Evolutionary conservation across 2,888 invertebrate species (phyloP), one percentile per base, ranked within the genome.

Genomic region (Xestoiulus laeticollis): DNA sequence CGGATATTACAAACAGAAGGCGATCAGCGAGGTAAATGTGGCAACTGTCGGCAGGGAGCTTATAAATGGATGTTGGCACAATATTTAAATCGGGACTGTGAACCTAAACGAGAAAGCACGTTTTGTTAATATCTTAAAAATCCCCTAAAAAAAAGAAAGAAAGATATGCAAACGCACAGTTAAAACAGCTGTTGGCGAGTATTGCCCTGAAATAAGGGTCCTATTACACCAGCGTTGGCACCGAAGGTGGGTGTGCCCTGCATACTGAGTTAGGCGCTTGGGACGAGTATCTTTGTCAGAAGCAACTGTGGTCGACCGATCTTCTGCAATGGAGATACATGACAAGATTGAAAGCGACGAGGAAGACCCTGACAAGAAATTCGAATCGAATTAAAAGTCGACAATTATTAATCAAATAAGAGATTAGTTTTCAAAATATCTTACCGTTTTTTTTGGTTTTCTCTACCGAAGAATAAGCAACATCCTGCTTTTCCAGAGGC

Each of bases 41-140:
- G 90, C 93, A 92, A 90, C 94, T 94, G 88, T 94, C 93, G 68
- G 93, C 92, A 82, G 95, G 94, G 90, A 96, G 92, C 92, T 95
- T 95, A 91, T 96, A 95, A 85, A 95, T 93, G 91, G 94, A 95
- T 88, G 95, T 91, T 16, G 95, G 95, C 89, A 94, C 94, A 88
- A 94, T 93, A 90, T 94, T 94, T 86, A 95, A 93, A 91, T 94
- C 94, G 89, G 94, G 94, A 90, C 94, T 94, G 91, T 95, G 95
- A 89, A 96, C 93, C 94, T 95, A 91, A 83, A 92, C 92, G 85
- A 84, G 90, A 88, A 89, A 88, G 89, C n/a, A n/a, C n/a, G n/a
- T n/a, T n/a, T n/a, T n/a, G n/a, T n/a, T n/a, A n/a, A n/a, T n/a
- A n/a, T n/a, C n/a, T n/a, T n/a, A n/a, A n/a, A n/a, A n/a, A n/a